Conservation (phyloP, 2,113 vertebrate species). For the Piaya cayana region DNA sequence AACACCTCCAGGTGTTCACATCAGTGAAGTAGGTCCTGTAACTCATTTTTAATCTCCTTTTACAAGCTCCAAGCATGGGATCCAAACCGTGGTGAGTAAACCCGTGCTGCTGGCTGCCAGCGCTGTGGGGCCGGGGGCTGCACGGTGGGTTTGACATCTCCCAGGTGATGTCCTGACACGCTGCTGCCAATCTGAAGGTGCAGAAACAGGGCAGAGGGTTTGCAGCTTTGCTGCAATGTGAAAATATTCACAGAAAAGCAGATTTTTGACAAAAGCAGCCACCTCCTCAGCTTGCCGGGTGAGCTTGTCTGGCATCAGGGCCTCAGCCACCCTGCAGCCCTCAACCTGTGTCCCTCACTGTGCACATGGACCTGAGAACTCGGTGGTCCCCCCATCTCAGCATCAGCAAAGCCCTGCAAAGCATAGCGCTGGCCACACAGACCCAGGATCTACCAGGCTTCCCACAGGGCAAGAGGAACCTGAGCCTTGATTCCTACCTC, state of each 20-base stretch:
- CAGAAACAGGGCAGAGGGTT: neutral
- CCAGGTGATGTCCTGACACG: rapidly evolving
- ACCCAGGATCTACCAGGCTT: neutral
- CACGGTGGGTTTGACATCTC: neutral
- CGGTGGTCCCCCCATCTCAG: neutral
- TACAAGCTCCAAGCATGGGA: neutral
- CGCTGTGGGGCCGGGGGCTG: neutral
- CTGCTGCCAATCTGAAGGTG: neutral
- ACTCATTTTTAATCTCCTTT: neutral
- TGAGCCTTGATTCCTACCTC: neutral
- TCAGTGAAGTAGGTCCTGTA: neutral
- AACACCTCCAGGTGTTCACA: no score
- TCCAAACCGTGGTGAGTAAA: neutral
- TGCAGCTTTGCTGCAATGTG: neutral
- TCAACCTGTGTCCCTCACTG: rapidly evolving
- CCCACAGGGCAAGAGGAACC: rapidly evolving
- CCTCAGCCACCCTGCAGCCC: neutral
- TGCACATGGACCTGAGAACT: neutral
- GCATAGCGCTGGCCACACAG: neutral
- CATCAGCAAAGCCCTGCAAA: neutral
- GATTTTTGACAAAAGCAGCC: neutral
- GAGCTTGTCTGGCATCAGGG: rapidly evolving
- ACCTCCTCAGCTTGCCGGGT: rapidly evolving
- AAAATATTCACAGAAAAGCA: neutral
- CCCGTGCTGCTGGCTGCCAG: rapidly evolving